phyloP scores from a whole-genome alignment of 2,113 vertebrate genomes.

The Girardinichthys multiradiatus region DNA sequence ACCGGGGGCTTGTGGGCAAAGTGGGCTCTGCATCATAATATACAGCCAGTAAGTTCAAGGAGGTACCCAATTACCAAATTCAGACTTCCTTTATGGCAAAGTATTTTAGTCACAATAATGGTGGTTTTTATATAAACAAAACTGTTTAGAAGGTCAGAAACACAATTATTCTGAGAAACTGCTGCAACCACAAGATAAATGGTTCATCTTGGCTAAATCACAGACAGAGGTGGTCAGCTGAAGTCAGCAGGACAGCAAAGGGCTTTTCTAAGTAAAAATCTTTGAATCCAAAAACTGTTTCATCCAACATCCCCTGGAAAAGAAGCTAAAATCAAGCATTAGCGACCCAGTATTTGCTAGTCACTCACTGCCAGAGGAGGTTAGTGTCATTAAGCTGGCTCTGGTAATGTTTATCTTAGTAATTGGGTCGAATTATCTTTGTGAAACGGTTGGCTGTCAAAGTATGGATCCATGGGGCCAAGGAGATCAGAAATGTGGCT shows the following conservation, averaged over 20 bases:
- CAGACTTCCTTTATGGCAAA: no score
- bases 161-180: no score
- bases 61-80: no score
- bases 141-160: no score
- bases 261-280: not conserved
- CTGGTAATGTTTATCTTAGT: slow-evolving; percentile 24
- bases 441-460: slow-evolving; percentile 43
- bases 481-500: slow-evolving; percentile 48
- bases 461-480: slow-evolving; percentile 14
- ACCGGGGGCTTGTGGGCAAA: no score
- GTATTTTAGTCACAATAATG: no score
- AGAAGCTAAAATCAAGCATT: slow-evolving; percentile 11
- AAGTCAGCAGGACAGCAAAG: not conserved
- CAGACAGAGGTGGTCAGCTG: no score
- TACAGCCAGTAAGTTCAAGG: no score
- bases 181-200: no score
- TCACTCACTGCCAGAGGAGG: slow-evolving; percentile 6
- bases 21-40: no score
- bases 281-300: not conserved
- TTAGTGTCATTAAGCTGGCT: slow-evolving; percentile 14
- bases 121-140: no score
- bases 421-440: slow-evolving; percentile 54
- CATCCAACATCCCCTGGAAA: not conserved
- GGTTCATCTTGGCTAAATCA: no score
- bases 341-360: slow-evolving; percentile 12